Percentiles rank a stretch among this genome's conserved stretches.
Evolutionary conservation across 2,888 invertebrate species (phyloP).

Genomic region (Cephalotes varians): DNA sequence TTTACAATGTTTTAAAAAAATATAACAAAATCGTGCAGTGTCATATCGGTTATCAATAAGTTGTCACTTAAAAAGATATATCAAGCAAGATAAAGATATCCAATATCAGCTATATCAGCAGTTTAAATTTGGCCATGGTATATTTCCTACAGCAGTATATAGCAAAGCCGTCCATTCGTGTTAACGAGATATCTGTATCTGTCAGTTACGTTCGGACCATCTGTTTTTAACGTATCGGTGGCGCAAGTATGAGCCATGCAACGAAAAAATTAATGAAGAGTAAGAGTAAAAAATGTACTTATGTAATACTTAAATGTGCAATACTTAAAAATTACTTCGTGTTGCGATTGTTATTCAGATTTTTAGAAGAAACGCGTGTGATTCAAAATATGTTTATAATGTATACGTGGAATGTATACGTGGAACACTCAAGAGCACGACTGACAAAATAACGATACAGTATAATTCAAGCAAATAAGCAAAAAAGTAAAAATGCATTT

Average conservation of each 20-base stretch:
- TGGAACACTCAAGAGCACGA: not conserved
- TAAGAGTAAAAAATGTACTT: constrained; percentile 57
- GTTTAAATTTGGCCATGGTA: constrained; percentile 76
- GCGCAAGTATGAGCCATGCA: constrained; percentile 62
- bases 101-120: constrained; percentile 68
- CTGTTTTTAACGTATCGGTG: constrained; percentile 57
- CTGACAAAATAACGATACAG: not conserved
- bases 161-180: constrained; percentile 55
- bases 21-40: not conserved
- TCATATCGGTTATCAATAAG: not conserved
- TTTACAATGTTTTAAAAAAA: not conserved
- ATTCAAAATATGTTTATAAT: not conserved
- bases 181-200: constrained; percentile 72
- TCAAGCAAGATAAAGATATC: constrained; percentile 38
- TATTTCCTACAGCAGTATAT: constrained; percentile 66
- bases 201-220: constrained; percentile 67
- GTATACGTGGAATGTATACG: not conserved
- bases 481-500: not conserved
- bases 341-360: not conserved
- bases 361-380: not conserved
- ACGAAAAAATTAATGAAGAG: constrained; percentile 65
- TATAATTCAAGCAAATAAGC: not conserved
- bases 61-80: constrained; percentile 43
- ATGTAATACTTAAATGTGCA: not conserved
- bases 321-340: not conserved